Base-by-base conservation (phyloP, 2,888 invertebrate species). In the Pachliopta kotzebuea region DNA sequence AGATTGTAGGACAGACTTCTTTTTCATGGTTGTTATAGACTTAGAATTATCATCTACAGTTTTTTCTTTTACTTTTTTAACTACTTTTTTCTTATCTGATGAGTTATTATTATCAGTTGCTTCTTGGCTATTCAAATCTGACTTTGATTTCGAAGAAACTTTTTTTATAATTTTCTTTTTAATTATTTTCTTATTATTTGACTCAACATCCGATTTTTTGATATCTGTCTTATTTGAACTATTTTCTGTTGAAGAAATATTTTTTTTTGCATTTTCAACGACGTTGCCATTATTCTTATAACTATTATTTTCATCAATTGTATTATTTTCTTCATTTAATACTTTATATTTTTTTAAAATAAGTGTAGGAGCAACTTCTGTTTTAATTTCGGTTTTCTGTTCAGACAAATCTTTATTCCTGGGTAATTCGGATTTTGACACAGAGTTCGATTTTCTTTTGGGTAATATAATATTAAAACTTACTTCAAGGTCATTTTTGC, bases 1-100 rank as follows among this genome's bases (percentile, higher is more conserved):
- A 0, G 94, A 94, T 76, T 96, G 96, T 52, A 96, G 86, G 71
- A 97, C 92, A 1, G 93, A 90, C 81, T 94, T 94, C 82, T 94
- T 94, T 76, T 94, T 94, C 9, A 90, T 77, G 67, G 80, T 81
- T 56, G 72, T 73, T 26, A 74, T 70, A 24, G 81, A 63, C 78
- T 88, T 91, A 45, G 73, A 67, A 50, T 73, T 76, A 69, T 86
- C 85, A 42, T 89, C 85, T 50, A 72, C 54, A 59, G 68, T 68
- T 73, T 88, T 90, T 65, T 90, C 88, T 73, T 91, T 90, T 2
- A 82, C 73, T 74, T 90, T 92, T 68, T 88, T 90, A 67, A 81
- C 79, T 58, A 88, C 79, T 73, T 90, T 92, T 72, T 89, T 91
- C 78, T 88, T 90, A 69, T 89, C 88, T 17, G 75, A 70, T 23